Evolutionary conservation across 2,113 vertebrate species (phyloP).

Genomic region (Rhinolophus ferrumequinum): DNA sequence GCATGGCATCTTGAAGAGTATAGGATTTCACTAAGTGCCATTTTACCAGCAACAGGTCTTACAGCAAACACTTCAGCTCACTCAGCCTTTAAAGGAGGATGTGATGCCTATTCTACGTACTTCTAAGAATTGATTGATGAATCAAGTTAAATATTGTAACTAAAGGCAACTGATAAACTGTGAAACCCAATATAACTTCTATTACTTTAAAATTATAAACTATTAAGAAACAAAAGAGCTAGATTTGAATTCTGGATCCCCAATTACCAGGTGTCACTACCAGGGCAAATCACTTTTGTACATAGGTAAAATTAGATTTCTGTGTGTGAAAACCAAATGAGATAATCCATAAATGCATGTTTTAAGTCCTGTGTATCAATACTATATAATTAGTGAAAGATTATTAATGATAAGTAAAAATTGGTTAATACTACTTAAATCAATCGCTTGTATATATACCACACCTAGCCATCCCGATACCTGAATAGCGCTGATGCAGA

Average conservation of each 20-base stretch:
- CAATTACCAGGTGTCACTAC: neutral
- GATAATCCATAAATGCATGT: neutral
- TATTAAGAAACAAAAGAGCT: neutral
- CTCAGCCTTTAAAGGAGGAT: neutral
- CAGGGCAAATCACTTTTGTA: neutral
- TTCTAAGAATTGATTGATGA: neutral
- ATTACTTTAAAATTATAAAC: conserved; percentile 4
- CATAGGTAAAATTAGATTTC: neutral
- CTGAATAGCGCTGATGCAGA: neutral
- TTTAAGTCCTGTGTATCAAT: neutral
- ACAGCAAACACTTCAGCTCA: neutral
- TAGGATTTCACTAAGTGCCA: neutral
- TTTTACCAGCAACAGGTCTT: neutral
- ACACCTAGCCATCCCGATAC: neutral
- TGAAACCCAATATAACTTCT: neutral
- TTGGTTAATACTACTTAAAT: neutral
- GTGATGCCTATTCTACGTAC: neutral
- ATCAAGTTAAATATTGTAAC: neutral
- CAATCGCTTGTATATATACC: neutral
- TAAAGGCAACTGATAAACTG: neutral
- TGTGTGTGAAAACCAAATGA: neutral
- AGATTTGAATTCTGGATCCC: neutral
- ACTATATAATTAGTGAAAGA: neutral
- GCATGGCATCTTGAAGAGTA: neutral
- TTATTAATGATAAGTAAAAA: neutral